These are phyloP conservation scores for Spinibarbus caldwelli DNA, from an alignment of 2,797 vertebrate genomes.

Conservation along the genomic window DNA sequence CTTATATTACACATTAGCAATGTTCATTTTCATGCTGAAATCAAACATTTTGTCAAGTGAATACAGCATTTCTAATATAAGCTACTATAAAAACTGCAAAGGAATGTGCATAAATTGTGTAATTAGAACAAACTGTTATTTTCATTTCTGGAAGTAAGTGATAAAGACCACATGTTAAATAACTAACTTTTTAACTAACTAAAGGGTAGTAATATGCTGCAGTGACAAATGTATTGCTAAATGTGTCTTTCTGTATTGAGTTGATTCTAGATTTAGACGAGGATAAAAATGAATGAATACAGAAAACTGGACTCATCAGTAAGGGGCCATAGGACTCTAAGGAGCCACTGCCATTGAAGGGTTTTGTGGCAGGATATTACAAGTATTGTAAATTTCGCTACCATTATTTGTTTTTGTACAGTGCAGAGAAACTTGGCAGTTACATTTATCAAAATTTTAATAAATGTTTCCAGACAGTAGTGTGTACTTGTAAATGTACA, in stretches of 20 bases:
- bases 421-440: not conserved
- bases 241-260: not conserved
- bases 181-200: not conserved
- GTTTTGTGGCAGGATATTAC: not conserved
- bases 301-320: not conserved
- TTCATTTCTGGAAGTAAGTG: not conserved
- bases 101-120: not conserved
- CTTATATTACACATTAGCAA: not conserved
- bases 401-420: not conserved
- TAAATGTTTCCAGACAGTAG: not conserved
- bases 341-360: not conserved
- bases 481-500: not conserved
- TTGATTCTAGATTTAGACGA: not conserved
- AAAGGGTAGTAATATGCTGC: not conserved
- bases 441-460: not conserved
- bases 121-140: not conserved
- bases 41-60: not conserved
- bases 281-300: not conserved
- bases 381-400: not conserved
- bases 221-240: conserved; percentile 38
- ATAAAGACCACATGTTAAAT: not conserved
- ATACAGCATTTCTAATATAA: not conserved
- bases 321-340: not conserved
- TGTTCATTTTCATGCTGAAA: conserved; percentile 7
- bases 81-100: not conserved